Evolutionary conservation across 1,140 invertebrate species (phyloP), one percentile per base, ranked within the genome.

Genomic region (Platorchestia sp.): DNA sequence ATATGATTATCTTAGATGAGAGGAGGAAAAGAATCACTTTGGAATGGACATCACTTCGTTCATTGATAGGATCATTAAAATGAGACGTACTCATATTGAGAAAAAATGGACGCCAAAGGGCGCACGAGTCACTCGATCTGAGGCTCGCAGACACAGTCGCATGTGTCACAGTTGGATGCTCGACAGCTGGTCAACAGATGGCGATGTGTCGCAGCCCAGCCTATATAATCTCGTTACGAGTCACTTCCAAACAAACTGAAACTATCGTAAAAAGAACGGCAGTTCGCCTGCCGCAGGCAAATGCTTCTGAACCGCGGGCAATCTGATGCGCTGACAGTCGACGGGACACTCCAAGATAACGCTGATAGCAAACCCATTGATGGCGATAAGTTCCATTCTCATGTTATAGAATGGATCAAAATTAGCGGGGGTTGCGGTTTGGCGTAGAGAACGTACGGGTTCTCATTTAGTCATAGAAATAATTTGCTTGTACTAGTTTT

Each of bases 121-220:
- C 59, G 36, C 10, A 3, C 59, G 59, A 75, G 59, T 75, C 59
- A 75, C 27, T 27, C 27, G 59, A 75, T 75, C 59, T 36, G 59
- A 75, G 59, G 27, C 59, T 22, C 59, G 36, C 47, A 51, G 47
- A 51, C 47, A 7, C 47, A 51, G 47, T 19, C 14, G 59, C 87
- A 89, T 89, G 87, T 89, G 87, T 89, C 87, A 89, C 87, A 89
- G 87, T 89, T 41, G 91, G 91, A 42, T 40, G 91, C 91, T 45
- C 91, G 91, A 93, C 91, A 93, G 43, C 91, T 93, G 91, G 91
- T 93, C 43, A 93, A 93, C 91, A 93, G 91, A 93, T 93, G 91
- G 91, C 91, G 91, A 43, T 43, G 87, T 43, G 87, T 43, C 87
- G 44, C 87, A 42, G 44, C 19, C 43, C 91, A 45, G 91, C 91